A percentile compares a stretch with the other conserved stretches of the same genome.
These are phyloP conservation scores for Dryoscopus gambensis DNA, from an alignment of 2,113 vertebrate species.

Conservation along the genomic window DNA sequence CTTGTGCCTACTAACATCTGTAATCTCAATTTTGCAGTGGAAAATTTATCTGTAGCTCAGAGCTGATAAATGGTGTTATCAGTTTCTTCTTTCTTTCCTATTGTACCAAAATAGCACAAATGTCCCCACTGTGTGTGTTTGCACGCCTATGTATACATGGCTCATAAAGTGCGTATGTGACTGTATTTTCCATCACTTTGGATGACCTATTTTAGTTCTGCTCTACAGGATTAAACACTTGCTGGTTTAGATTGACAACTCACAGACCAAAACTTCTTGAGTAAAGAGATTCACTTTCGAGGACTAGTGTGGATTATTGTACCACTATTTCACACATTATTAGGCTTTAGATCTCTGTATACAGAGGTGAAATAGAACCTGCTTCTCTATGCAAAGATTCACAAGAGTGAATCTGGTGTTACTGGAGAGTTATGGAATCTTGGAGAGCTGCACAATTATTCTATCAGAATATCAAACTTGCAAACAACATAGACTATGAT, in stretches of 20 bases:
- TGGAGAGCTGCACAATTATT: not conserved
- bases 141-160: not conserved
- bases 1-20: not conserved
- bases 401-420: not conserved
- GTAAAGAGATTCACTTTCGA: not conserved
- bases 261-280: not conserved
- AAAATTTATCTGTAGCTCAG: not conserved
- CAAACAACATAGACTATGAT: not conserved
- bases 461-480: not conserved
- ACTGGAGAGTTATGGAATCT: not conserved
- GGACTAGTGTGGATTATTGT: not conserved
- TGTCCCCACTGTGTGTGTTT: not conserved
- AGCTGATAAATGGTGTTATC: not conserved
- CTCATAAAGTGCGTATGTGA: not conserved
- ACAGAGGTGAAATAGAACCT: not conserved
- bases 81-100: not conserved
- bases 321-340: not conserved
- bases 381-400: not conserved
- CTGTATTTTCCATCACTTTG: not conserved
- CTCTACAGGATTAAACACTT: not conserved
- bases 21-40: not conserved
- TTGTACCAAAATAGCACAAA: slow-evolving; percentile 5
- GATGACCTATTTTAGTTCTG: not conserved
- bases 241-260: not conserved
- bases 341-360: not conserved